phyloP scores from a whole-genome alignment of 2,113 vertebrate species.

The Pluvialis apricaria region DNA sequence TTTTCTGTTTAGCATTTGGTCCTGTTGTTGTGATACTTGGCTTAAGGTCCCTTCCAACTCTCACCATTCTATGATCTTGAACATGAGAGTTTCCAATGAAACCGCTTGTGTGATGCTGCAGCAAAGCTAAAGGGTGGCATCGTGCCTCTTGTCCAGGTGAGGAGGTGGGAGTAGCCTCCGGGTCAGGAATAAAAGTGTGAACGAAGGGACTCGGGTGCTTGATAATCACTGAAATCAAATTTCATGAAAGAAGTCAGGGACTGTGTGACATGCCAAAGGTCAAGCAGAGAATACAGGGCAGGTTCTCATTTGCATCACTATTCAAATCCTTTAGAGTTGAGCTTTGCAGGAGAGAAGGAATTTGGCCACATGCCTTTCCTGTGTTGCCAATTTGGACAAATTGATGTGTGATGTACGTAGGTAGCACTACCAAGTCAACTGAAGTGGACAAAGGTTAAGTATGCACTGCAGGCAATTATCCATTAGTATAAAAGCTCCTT shows the following conservation, averaged over 20 bases:
- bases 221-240: neutral
- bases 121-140: neutral
- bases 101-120: neutral
- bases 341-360: neutral
- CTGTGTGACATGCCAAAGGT: neutral
- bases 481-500: constrained; percentile 40
- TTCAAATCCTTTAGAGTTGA: neutral
- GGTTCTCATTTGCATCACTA: neutral
- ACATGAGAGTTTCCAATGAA: neutral
- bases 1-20: neutral
- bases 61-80: neutral
- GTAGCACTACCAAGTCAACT: constrained; percentile 3
- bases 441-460: constrained; percentile 19
- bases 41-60: neutral
- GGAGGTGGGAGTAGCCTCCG: neutral
- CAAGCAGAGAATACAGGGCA: neutral
- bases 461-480: constrained; percentile 25
- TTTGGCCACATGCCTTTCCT: neutral
- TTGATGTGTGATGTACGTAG: neutral
- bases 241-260: neutral
- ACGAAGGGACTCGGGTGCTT: neutral
- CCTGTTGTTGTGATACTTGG: neutral
- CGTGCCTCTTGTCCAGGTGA: neutral
- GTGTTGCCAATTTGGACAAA: neutral
- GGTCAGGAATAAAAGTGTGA: neutral